Evolutionary conservation across 2,888 invertebrate species (phyloP).

Genomic region (Darwinula stevensoni): DNA sequence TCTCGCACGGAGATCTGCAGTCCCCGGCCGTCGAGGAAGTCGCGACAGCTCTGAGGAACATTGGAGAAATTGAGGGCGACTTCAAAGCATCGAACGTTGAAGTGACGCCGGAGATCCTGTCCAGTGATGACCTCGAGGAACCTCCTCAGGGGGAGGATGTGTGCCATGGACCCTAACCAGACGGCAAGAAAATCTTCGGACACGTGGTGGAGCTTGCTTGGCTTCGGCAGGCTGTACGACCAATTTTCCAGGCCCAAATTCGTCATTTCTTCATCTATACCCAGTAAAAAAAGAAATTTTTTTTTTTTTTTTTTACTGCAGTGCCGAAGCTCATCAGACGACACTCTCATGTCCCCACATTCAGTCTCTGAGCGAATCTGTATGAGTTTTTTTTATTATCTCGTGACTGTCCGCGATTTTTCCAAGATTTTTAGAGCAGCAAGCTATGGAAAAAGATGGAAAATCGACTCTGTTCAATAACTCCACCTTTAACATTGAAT

Average conservation of each 20-base stretch:
- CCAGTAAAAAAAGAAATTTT: too few relatives aligned
- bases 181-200: slow-evolving; percentile 19
- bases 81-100: slow-evolving; percentile 14
- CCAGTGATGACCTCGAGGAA: slow-evolving; percentile 13
- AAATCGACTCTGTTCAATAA: too few relatives aligned
- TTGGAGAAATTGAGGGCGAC: slow-evolving; percentile 11
- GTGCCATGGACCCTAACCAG: slow-evolving; percentile 16
- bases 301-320: too few relatives aligned
- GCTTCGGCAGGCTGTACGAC: slow-evolving; percentile 13
- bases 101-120: slow-evolving; percentile 14
- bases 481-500: too few relatives aligned
- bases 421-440: too few relatives aligned
- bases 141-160: slow-evolving; percentile 16
- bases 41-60: not conserved
- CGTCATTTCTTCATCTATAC: slow-evolving; percentile 4
- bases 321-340: too few relatives aligned
- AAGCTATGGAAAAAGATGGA: too few relatives aligned
- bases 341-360: too few relatives aligned
- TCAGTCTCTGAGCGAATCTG: too few relatives aligned
- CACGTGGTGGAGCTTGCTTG: slow-evolving; percentile 16
- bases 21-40: not conserved
- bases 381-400: too few relatives aligned
- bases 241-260: not conserved
- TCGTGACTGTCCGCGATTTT: too few relatives aligned
- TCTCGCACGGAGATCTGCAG: not conserved